A percentile compares a stretch with the other conserved stretches of the same genome.
Evolutionary conservation across 2,888 invertebrate species (phyloP).

Genomic region (Drosophila neotestacea): DNA sequence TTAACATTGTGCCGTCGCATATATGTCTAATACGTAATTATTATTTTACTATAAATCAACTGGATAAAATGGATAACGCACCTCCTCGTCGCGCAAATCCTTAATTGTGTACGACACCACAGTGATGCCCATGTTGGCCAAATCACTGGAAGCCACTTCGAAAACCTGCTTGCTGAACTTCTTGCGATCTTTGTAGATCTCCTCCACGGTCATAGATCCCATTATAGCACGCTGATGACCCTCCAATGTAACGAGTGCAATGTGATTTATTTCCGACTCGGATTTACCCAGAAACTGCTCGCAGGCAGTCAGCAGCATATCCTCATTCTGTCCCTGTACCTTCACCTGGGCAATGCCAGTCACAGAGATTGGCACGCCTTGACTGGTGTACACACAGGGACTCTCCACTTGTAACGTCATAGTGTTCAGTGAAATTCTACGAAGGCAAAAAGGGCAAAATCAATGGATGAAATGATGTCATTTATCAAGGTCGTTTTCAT

Average conservation of each 20-base stretch:
- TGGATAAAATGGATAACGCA: conserved; percentile 84
- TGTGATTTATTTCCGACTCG: conserved; percentile 95
- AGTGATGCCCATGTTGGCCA: conserved; percentile 98
- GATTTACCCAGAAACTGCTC: conserved; percentile 96
- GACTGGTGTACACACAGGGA: conserved; percentile 97
- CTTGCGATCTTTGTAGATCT: conserved; percentile 97
- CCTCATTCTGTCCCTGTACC: conserved; percentile 91
- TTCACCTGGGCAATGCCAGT: conserved; percentile 98
- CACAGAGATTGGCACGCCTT: conserved; percentile 98
- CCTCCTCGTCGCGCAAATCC: conserved; percentile 97
- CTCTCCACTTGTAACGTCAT: conserved; percentile 99
- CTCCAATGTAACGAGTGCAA: conserved; percentile 95
- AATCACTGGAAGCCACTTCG: conserved; percentile 97
- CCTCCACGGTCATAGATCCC: conserved; percentile 98
- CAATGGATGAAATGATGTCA: conserved; percentile 23
- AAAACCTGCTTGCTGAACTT: conserved; percentile 98
- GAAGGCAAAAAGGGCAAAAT: neutral
- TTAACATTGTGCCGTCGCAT: neutral
- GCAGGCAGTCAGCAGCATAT: conserved; percentile 93
- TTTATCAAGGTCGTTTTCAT: conserved; percentile 34
- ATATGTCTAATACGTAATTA: neutral
- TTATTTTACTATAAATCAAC: too few relatives aligned
- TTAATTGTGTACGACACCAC: conserved; percentile 97
- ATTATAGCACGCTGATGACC: conserved; percentile 98
- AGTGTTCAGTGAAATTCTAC: conserved; percentile 96